phyloP scores from a whole-genome alignment of 2,888 invertebrate genomes.

The Leptinotarsa haldemani region DNA sequence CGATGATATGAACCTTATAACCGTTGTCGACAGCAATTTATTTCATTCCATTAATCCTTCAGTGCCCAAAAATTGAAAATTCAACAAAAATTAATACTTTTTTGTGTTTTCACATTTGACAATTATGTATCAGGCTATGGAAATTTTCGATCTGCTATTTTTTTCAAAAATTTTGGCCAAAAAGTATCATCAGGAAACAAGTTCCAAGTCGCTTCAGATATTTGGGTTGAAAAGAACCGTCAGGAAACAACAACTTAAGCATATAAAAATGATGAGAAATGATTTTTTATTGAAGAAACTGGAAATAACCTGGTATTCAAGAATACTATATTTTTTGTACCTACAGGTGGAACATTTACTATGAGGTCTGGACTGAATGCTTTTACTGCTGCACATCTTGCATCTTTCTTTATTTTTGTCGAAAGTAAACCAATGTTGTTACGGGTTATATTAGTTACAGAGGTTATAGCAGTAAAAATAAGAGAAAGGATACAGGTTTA shows the following conservation, averaged over 20 bases:
- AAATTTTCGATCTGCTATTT: background rate
- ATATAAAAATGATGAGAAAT: background rate
- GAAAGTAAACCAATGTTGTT: background rate
- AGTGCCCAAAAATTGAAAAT: background rate
- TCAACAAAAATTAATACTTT: too few species aligned
- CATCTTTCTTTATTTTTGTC: slow-evolving; percentile 10
- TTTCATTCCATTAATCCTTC: background rate
- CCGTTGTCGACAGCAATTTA: too few species aligned
- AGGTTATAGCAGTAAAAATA: too few species aligned
- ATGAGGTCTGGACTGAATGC: slow-evolving; percentile 15
- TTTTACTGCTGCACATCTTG: slow-evolving; percentile 19
- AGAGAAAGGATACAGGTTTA: too few species aligned
- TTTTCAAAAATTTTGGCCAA: background rate
- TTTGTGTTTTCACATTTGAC: background rate
- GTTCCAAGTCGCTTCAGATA: background rate
- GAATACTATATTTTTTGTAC: background rate
- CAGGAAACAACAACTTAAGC: background rate
- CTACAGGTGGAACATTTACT: background rate
- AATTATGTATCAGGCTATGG: background rate
- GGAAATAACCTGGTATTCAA: background rate
- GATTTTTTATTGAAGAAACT: background rate
- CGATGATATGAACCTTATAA: too few species aligned
- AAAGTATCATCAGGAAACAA: background rate
- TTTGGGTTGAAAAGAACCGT: background rate
- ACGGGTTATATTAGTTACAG: too few species aligned